Base-by-base conservation (phyloP, 2,113 vertebrate species). In the Melanocharis versteri region DNA sequence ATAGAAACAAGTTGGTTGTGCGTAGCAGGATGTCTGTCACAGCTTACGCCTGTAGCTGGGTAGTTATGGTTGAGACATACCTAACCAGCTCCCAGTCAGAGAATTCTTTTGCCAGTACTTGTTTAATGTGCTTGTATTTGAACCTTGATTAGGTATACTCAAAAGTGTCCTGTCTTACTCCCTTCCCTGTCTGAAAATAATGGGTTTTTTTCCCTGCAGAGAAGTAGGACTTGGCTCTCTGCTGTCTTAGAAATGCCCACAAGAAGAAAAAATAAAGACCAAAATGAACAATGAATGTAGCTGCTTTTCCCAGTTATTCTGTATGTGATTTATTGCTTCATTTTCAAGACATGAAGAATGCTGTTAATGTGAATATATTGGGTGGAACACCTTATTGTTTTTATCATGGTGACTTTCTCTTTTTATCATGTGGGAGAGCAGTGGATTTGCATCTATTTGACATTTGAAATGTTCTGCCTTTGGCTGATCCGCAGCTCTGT, bases 371-470 rank as follows among this genome's bases (percentile, higher is more conserved):
- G 22, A 82, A 21, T 57, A 42, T 94, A 82, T 68, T 77, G 53
- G 47, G 65, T 90, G 35, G 42, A 94, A 73, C 47, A 88, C 50
- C 82, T 92, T 88, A 77, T 65, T 94, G 82, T 83, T 95, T 95
- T 89, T 91, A 87, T 94, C 70, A 60, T 54, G 13, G 40, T 65
- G 75, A 77, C 40, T 95, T 94, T 93, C 39, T 30, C 61, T 64
- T 87, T 85, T 72, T 83, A 28, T 95, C 57, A 60, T 83, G 62
- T 82, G 57, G 58, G 47, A 47, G 9, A 68, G 56, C 72, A 64
- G 68, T 78, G 65, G 79, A 94, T 96, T 92, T 95, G 71, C 80
- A 92, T 93, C 42, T 92, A 35, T 87, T 86, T 87, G 83, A 95
- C 76, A 80, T 73, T 89, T 85, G 69, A 66, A 93, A 81, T 87